Evolutionary conservation across 2,888 invertebrate genomes (phyloP).

Genomic region (Maniola hyperantus): DNA sequence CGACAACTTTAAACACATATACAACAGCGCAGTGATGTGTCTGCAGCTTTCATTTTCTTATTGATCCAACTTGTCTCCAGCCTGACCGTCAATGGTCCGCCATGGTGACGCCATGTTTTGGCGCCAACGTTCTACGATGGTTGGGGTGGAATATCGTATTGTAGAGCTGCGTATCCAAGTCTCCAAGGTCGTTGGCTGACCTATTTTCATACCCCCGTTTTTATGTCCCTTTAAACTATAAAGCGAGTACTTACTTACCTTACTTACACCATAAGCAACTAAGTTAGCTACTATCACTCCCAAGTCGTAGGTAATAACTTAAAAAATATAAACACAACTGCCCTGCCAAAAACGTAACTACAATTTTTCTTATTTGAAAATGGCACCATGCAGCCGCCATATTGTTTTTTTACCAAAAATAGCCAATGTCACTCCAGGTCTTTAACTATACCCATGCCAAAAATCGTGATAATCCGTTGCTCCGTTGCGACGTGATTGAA

Average conservation of each 20-base stretch:
- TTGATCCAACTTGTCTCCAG: conserved; percentile 51
- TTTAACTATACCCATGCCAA: too few species aligned
- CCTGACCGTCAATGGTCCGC: conserved; percentile 52
- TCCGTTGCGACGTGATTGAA: too few species aligned
- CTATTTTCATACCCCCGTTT: conserved; percentile 48
- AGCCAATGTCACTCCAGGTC: too few species aligned
- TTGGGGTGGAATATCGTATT: conserved; percentile 51
- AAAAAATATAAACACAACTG: too few species aligned
- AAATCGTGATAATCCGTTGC: too few species aligned
- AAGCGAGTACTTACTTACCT: not conserved
- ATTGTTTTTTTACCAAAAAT: too few species aligned
- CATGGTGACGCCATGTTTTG: conserved; percentile 66
- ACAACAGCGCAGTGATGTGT: not conserved
- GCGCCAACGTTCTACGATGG: conserved; percentile 65
- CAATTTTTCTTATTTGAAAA: too few species aligned
- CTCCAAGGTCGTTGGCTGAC: conserved; percentile 56
- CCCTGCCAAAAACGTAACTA: too few species aligned
- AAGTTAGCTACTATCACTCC: not conserved
- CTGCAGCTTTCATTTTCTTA: conserved; percentile 17
- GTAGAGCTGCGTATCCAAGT: conserved; percentile 33
- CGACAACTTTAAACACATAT: too few species aligned
- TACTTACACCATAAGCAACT: not conserved
- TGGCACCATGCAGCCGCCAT: too few species aligned
- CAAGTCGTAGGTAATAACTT: not conserved
- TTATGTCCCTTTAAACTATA: conserved; percentile 3